Percentiles rank a stretch among this genome's conserved stretches.
Conservation (phyloP, 2,113 vertebrate genomes). For the Mandrillus leucophaeus region DNA sequence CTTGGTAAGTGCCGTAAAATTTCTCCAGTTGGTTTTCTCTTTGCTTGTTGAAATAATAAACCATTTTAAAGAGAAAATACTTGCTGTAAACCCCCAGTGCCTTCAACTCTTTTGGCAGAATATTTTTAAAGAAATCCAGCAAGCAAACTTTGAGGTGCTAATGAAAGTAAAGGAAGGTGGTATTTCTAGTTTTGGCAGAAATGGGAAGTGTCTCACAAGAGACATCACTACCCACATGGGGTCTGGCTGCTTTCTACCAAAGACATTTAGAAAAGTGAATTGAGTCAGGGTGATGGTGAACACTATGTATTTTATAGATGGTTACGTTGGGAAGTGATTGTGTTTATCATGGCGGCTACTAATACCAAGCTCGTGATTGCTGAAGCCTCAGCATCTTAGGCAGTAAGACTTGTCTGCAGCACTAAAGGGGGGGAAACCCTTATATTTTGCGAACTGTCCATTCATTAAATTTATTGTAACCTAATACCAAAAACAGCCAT, state of each 20-base stretch:
- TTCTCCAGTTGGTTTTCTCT: slow-evolving; percentile 21
- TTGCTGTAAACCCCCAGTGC: slow-evolving; percentile 70
- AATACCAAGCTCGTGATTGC: background rate
- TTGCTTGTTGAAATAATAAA: slow-evolving; percentile 34
- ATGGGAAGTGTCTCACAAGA: slow-evolving; percentile 4
- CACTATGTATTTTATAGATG: background rate
- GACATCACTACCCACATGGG: background rate
- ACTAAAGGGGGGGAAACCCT: background rate
- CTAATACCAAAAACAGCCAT: slow-evolving; percentile 69
- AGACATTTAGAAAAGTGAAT: slow-evolving; percentile 45
- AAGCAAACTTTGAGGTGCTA: slow-evolving; percentile 68
- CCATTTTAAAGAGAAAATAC: background rate
- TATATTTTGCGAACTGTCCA: slow-evolving; percentile 26
- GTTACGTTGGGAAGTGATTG: background rate
- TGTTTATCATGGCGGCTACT: background rate
- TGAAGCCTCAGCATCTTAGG: background rate
- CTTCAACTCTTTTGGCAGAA: slow-evolving; percentile 68
- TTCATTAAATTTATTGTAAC: slow-evolving; percentile 39
- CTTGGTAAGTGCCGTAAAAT: background rate
- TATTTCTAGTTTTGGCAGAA: slow-evolving; percentile 42
- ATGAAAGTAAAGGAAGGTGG: background rate
- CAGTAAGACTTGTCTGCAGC: background rate
- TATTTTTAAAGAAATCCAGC: slow-evolving; percentile 14
- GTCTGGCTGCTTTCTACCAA: slow-evolving; percentile 69
- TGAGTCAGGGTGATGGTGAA: background rate